Percentiles rank a stretch among this genome's conserved stretches.
Evolutionary conservation across 2,888 invertebrate genomes (phyloP).

Genomic region (Meiosimyza platycephala): DNA sequence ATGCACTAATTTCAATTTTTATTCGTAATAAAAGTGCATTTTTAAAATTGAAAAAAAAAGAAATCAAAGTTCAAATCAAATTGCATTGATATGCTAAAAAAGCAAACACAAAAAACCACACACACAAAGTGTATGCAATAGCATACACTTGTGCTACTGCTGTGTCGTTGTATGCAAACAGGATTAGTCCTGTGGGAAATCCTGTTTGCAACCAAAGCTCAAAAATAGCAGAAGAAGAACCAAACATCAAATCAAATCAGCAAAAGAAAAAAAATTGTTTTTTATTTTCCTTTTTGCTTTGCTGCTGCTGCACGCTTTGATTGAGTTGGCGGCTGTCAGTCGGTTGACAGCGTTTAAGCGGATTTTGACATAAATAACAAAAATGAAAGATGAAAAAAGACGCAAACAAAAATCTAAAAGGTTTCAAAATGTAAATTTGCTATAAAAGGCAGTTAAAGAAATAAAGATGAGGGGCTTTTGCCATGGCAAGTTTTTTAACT

Average conservation of each 20-base stretch:
- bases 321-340: constrained; percentile 30
- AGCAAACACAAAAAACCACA: neutral
- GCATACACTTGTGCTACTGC: constrained; percentile 6
- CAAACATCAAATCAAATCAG: neutral
- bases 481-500: no score
- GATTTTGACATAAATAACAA: constrained; percentile 42
- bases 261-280: constrained; percentile 8
- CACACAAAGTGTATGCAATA: constrained; percentile 16
- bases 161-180: constrained; percentile 3
- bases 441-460: no score
- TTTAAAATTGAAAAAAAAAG: constrained; percentile 1
- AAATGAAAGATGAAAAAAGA: constrained; percentile 37
- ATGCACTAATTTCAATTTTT: neutral
- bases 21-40: neutral
- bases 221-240: constrained; percentile 13
- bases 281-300: neutral
- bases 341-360: constrained; percentile 33
- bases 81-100: constrained; percentile 2
- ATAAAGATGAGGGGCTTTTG: no score
- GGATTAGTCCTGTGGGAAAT: constrained; percentile 25
- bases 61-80: neutral
- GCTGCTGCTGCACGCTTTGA: constrained; percentile 22
- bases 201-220: constrained; percentile 1
- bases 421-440: no score
- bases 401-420: no score